These are phyloP conservation scores for Tachycineta bicolor DNA, from an alignment of 2,113 vertebrate species.

Conservation along the genomic window DNA sequence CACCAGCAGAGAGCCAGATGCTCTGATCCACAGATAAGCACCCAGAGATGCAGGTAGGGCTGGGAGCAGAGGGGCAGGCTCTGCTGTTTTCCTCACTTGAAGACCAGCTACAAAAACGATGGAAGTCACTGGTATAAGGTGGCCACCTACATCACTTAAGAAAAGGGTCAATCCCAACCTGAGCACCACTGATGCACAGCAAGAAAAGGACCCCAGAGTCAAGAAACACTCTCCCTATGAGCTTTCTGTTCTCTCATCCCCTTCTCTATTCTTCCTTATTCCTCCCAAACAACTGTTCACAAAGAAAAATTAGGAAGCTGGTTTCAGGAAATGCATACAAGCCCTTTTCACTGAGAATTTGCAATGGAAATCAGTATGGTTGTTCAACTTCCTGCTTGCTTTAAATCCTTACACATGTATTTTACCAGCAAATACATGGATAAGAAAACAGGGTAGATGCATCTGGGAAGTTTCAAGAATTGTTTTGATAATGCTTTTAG, in stretches of 20 bases:
- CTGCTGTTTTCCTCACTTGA: neutral
- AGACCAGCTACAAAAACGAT: neutral
- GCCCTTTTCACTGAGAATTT: neutral
- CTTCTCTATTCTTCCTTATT: neutral
- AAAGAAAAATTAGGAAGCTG: neutral
- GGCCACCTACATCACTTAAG: neutral
- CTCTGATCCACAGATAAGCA: neutral
- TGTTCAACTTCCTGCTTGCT: constrained; percentile 5
- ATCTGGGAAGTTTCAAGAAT: neutral
- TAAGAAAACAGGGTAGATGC: neutral
- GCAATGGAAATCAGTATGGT: neutral
- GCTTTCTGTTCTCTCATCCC: neutral
- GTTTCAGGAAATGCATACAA: constrained; percentile 7
- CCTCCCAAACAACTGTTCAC: neutral
- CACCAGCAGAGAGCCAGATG: neutral
- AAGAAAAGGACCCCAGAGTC: neutral
- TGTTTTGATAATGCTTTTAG: neutral
- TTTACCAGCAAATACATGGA: neutral
- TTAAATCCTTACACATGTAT: neutral
- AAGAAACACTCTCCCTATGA: neutral
- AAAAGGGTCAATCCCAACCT: neutral
- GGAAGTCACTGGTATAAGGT: neutral
- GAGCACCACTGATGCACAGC: neutral
- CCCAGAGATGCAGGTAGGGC: neutral
- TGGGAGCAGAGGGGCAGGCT: neutral